phyloP scores from a whole-genome alignment of 2,888 invertebrate genomes.

The Heliconius erato region DNA sequence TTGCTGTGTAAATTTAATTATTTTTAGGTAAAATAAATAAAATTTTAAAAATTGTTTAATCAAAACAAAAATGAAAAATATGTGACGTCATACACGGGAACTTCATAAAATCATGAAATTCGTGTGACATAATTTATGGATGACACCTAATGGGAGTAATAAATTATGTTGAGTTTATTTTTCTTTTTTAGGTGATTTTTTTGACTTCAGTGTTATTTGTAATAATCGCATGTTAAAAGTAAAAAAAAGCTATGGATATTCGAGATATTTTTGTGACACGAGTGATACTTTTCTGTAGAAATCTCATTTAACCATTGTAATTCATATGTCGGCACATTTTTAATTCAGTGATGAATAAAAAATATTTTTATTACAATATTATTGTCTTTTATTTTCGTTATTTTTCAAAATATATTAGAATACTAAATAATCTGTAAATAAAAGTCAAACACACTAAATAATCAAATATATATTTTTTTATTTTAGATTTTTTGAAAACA shows the following conservation, averaged over 20 bases:
- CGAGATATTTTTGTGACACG: conserved; percentile 47
- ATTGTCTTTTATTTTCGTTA: conserved; percentile 47
- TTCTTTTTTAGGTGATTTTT: background rate
- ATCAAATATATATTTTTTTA: background rate
- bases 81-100: background rate
- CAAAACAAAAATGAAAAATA: background rate
- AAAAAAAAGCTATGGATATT: background rate
- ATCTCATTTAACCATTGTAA: conserved; percentile 44
- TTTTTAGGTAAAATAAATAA: background rate
- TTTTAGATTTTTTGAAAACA: too few relatives aligned
- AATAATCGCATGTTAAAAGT: conserved; percentile 25
- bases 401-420: background rate
- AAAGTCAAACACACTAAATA: background rate
- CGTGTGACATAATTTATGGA: background rate
- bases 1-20: background rate
- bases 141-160: background rate
- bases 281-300: conserved; percentile 48
- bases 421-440: background rate
- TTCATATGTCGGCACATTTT: conserved; percentile 56
- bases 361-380: conserved; percentile 62
- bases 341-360: conserved; percentile 62
- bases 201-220: background rate
- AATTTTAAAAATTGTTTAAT: too few relatives aligned
- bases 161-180: conserved; percentile 15
- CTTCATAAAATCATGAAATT: background rate